phyloP scores from a whole-genome alignment of 2,113 vertebrate genomes.

The Poeciliopsis turrubarensis region DNA sequence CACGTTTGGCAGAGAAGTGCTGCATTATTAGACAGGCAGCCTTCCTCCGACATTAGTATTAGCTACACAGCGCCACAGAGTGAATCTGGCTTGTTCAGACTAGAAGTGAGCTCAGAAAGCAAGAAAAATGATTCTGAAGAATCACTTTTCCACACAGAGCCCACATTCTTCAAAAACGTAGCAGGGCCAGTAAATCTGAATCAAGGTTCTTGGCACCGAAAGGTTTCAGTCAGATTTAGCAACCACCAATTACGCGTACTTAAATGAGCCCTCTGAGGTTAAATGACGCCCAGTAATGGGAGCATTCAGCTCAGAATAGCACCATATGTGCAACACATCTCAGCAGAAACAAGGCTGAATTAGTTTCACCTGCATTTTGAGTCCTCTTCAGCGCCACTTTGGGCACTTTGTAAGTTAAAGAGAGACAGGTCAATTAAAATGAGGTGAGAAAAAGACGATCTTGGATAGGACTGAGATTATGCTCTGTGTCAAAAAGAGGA shows the following conservation, averaged over 20 bases:
- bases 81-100: background rate
- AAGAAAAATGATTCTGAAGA: slow-evolving; percentile 31
- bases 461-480: background rate
- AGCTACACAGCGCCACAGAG: background rate
- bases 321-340: slow-evolving; percentile 40
- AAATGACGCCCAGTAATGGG: slow-evolving; percentile 46
- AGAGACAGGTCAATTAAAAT: slow-evolving; percentile 52
- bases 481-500: too few species aligned
- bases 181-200: slow-evolving; percentile 34
- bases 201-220: slow-evolving; percentile 37
- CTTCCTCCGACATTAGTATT: slow-evolving; percentile 50
- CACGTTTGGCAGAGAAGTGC: slow-evolving; percentile 39
- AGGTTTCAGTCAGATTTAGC: slow-evolving; percentile 37
- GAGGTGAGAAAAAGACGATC: background rate
- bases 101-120: slow-evolving; percentile 10
- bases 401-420: too few species aligned
- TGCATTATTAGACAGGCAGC: slow-evolving; percentile 53
- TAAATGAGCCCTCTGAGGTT: slow-evolving; percentile 55
- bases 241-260: slow-evolving; percentile 52
- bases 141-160: slow-evolving; percentile 22
- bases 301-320: slow-evolving; percentile 36
- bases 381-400: slow-evolving; percentile 42
- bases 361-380: slow-evolving; percentile 30
- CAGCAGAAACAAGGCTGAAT: slow-evolving; percentile 32
- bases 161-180: slow-evolving; percentile 44